Base-by-base conservation (phyloP, 2,888 invertebrate species). In the Cheilosia pagana region DNA sequence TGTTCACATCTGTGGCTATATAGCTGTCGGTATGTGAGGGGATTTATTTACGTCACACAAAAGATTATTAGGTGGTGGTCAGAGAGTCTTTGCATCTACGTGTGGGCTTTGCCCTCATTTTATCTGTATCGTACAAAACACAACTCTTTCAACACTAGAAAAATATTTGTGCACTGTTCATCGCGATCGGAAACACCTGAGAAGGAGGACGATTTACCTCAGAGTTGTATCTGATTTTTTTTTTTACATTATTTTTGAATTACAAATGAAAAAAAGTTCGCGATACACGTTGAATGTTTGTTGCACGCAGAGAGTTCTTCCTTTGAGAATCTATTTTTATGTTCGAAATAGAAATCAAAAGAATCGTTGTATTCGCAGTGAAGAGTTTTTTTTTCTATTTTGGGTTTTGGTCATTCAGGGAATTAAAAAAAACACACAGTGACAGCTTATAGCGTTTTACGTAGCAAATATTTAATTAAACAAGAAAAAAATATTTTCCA, bases 241-340 rank as follows among this genome's bases (percentile, higher is more conserved):
- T 72, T 53, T 28, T 12, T 16, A 28, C 14, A 25, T 50, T 31
- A 28, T 48, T 52, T 72, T 39, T 50, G 63, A 57, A 72, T 62
- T 10, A 74, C 62, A 70, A 57, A 45, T 45, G 28, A 43, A 55
- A 62, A 76, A 43, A 43, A 43, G 35, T 68, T 70, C 35, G 60
- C 62, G 43, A 55, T 72, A 62, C 67, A 71, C 67, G 28, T 8
- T 8, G 55, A 50, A 39, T 70, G 59, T 53, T 75, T 65, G 65
- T 43, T 75, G 81, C 70, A 85, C 76, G 79, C 53, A 35, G 59
- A 35, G 59, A 65, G 59, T 79, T 70, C 50, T 67, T 79, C 75
- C 57, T 85, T 76, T 81, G 81, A 70, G 57, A 81, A 85, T 85
- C 85, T 85, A 85, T 85, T 85, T 85, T 85, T 67, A 52, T 62